A percentile compares a stretch with the other conserved stretches of the same genome.
Evolutionary conservation across 1,140 invertebrate species (phyloP).

Genomic region (Drosophila persimilis): DNA sequence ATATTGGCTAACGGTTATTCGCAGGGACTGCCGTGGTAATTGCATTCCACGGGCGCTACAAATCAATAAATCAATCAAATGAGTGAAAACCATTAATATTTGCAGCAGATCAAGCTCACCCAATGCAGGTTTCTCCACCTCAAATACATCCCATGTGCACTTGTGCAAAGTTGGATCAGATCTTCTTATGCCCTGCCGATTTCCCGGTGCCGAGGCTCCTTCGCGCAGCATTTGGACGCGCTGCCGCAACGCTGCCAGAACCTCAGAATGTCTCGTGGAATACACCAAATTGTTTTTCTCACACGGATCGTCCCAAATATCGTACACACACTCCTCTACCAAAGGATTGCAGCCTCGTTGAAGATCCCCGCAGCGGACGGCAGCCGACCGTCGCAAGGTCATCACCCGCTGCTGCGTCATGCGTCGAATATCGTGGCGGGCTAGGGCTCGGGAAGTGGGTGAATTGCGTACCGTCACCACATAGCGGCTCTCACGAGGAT

Average conservation of each 20-base stretch:
- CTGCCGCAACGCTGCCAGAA: slow-evolving; percentile 46
- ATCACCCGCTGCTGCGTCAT: slow-evolving; percentile 69
- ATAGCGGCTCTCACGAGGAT: slow-evolving; percentile 80
- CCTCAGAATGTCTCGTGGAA: slow-evolving; percentile 31
- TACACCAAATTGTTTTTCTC: slow-evolving; percentile 88
- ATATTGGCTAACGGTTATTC: not conserved
- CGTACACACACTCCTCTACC: slow-evolving; percentile 88
- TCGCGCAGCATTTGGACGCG: slow-evolving; percentile 18
- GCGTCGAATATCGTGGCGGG: slow-evolving; percentile 42
- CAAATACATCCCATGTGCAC: slow-evolving; percentile 63
- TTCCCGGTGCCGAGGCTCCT: slow-evolving; percentile 37
- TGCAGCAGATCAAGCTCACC: slow-evolving; percentile 24
- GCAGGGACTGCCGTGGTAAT: slow-evolving; percentile 54
- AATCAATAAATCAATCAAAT: not conserved
- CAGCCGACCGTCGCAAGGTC: slow-evolving; percentile 82
- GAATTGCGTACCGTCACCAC: slow-evolving; percentile 84
- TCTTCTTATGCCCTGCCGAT: slow-evolving; percentile 24
- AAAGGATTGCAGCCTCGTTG: slow-evolving; percentile 81
- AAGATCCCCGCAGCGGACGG: slow-evolving; percentile 75
- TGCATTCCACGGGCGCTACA: slow-evolving; percentile 42
- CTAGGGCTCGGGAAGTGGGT: slow-evolving; percentile 53
- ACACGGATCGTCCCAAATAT: slow-evolving; percentile 90
- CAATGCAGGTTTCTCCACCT: slow-evolving; percentile 12
- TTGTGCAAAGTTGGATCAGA: slow-evolving; percentile 59
- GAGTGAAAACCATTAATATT: too few species aligned